Evolutionary conservation across 2,797 vertebrate species (phyloP), one percentile per base, ranked within the genome.

Genomic region (Mustela erminea): DNA sequence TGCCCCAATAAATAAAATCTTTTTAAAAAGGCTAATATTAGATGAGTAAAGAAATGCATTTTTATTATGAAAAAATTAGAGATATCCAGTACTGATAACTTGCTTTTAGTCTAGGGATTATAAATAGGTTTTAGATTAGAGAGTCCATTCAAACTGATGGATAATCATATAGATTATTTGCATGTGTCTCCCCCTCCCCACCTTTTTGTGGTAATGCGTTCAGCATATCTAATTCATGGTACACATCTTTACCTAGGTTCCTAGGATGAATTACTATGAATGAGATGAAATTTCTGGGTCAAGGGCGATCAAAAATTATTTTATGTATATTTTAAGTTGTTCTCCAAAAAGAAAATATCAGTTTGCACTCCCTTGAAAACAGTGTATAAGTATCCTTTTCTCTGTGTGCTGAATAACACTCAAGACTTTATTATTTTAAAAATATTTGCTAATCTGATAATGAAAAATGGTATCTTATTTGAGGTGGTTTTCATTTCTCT

Each of bases 11-110:
- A 52, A 17, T 52, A 52, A 52, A 17, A 54, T 54, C 52, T 54
- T 52, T 18, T 0, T 6, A 18, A 52, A 54, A 54, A 6, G 52
- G 52, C 43, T 21, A 70, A 35, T 89, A 72, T 85, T 85, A 74
- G 94, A 64, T 94, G 49, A 81, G 56, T 72, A 43, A 90, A 72
- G 66, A 38, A 14, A 20, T 62, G 13, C 27, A 27, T 78, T 70
- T 94, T 84, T 92, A 64, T 62, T 95, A 27, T 88, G 75, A 43
- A 54, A 95, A 96, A 77, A 43, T 43, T 66, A 84, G 77, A 78
- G 7, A 54, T 94, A 84, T n/a, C 32, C 41, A 78, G 72, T 90
- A 64, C 93, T 96, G 93, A 72, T 25, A 90, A 35, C 38, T 92
- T 86, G 46, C 14, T 90, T 93, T 64, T 90, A 80, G 72, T 62